Evolutionary conservation across 1,140 invertebrate species (phyloP), one percentile per base, ranked within the genome.

Genomic region (Chironomus tepperi): DNA sequence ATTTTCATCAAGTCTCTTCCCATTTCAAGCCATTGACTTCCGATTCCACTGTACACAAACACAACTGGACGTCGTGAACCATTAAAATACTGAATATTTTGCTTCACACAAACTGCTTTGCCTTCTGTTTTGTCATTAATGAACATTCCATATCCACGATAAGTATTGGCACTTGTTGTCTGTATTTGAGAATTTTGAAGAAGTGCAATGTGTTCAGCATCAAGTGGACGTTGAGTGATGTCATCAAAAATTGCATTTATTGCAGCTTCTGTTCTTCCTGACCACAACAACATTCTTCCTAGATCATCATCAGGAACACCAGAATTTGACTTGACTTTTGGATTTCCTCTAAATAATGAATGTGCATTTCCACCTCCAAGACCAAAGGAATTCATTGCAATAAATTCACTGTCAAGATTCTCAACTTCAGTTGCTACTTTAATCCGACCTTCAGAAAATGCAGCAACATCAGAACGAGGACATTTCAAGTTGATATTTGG

Each of bases 11-110:
- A 81, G 7, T 84, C 83, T 42, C 85, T 83, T 19, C 90, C 93
- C 93, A 97, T 95, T 72, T 91, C 89, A 42, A 87, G 80, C 94
- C 94, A 97, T 79, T 97, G 93, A 0, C 90, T 91, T 6, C 94
- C 94, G 91, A 97, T 94, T 73, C 94, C 94, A 76, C 94, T 91
- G 83, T 94, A 98, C 7, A 97, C 88, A 83, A 92, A 95, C 86
- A 93, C 95, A 0, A 97, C 84, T 16, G 93, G 92, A 12, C 76
- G 88, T 15, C 76, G 88, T 7, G 86, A 83, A 0, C 87, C 89
- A 0, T 85, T 81, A 79, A 86, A 89, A 80, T 88, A 86, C 73
- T 87, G 83, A 12, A 87, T 82, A 65, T 87, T 84, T 74, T 81
- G 83, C 0, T 80, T 78, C 6, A 84, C 57, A 0, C 81, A 77